phyloP scores from a whole-genome alignment of 2,888 invertebrate species.

The Drosophila seclusa region DNA sequence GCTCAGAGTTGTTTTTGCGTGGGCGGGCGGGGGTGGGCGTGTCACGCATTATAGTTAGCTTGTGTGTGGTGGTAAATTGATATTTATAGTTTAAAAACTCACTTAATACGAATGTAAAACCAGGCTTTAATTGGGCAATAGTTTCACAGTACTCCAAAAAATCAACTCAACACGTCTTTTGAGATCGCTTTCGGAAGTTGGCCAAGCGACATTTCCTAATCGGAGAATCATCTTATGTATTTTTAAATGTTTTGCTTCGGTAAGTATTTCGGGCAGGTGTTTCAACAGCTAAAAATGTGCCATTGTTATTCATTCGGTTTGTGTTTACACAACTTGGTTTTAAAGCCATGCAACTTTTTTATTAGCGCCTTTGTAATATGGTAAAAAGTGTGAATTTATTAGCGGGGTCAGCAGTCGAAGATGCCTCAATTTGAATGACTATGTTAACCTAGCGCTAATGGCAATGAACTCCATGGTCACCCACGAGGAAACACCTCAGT shows the following conservation, averaged over 20 bases:
- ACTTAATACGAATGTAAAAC: constrained; percentile 14
- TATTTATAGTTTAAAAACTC: constrained; percentile 52
- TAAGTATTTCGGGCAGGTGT: constrained; percentile 26
- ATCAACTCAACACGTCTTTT: constrained; percentile 1
- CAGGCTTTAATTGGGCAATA: constrained; percentile 20
- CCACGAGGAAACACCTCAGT: constrained; percentile 55
- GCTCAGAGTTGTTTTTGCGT: constrained; percentile 25
- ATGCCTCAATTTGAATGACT: constrained; percentile 1
- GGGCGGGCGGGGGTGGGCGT: constrained; percentile 41
- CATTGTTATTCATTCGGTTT: constrained; percentile 43
- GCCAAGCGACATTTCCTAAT: constrained; percentile 46
- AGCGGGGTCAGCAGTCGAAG: constrained; percentile 8
- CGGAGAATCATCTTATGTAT: constrained; percentile 2
- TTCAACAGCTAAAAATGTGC: not conserved
- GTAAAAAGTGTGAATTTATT: constrained; percentile 45
- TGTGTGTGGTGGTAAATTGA: constrained; percentile 35
- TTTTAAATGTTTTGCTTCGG: constrained; percentile 39
- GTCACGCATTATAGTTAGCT: constrained; percentile 20
- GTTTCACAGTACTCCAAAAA: not conserved
- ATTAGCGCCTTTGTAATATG: constrained; percentile 31
- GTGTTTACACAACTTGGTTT: constrained; percentile 9
- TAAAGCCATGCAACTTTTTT: constrained; percentile 33
- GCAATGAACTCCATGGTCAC: constrained; percentile 70
- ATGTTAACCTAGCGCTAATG: constrained; percentile 19
- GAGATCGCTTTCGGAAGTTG: constrained; percentile 71